Conservation (phyloP, 2,797 vertebrate species). For the Synaphobranchus kaupii region DNA sequence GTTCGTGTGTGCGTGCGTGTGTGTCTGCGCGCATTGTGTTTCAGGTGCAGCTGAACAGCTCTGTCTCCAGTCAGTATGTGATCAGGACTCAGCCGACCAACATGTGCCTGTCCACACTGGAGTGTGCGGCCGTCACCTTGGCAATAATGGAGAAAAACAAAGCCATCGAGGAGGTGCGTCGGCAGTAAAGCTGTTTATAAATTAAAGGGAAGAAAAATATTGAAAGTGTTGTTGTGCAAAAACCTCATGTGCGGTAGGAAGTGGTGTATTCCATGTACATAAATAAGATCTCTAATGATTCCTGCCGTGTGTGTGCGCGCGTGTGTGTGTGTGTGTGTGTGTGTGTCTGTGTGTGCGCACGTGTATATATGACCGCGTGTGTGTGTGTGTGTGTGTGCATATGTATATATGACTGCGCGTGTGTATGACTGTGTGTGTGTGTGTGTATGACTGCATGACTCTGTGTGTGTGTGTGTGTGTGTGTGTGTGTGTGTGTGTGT, state of each 20-base stretch:
- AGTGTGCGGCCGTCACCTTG: constrained; percentile 89
- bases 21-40: constrained; percentile 7
- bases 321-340: neutral
- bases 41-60: constrained; percentile 89
- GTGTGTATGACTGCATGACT: neutral
- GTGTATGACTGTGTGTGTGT: neutral
- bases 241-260: neutral
- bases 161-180: constrained; percentile 86
- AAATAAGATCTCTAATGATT: neutral
- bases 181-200: neutral
- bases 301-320: neutral
- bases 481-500: neutral
- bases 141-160: constrained; percentile 86
- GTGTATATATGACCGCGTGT: neutral
- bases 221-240: neutral
- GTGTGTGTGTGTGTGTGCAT: neutral
- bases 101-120: constrained; percentile 93
- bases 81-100: constrained; percentile 95
- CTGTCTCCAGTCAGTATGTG: constrained; percentile 91
- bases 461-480: neutral
- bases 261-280: neutral
- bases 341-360: neutral
- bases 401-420: neutral
- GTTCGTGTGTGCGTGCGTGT: no score
- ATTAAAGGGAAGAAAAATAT: neutral